Evolutionary conservation across 2,797 vertebrate species (phyloP).

Genomic region (Stomatorhinus walkeri): DNA sequence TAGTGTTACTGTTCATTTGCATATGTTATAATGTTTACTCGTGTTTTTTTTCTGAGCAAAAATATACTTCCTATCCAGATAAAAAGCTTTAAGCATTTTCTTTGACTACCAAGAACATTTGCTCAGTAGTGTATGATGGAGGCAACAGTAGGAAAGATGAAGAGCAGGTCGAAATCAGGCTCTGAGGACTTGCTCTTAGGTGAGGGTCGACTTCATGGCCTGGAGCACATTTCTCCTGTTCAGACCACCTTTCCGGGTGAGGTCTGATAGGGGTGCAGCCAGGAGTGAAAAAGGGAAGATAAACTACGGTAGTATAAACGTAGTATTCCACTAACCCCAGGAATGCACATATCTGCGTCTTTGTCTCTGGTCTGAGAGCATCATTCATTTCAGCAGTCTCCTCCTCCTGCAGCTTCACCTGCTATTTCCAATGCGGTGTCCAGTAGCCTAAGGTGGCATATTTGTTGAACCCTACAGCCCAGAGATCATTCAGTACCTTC

Average conservation of each 20-base stretch:
- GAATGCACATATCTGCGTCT: neutral
- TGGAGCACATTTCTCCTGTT: neutral
- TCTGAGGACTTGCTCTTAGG: neutral
- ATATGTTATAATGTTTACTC: neutral
- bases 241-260: neutral
- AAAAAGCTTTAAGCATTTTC: neutral
- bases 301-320: neutral
- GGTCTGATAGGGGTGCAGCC: neutral
- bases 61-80: neutral
- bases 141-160: neutral
- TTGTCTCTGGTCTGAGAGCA: neutral
- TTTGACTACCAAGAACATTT: neutral
- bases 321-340: neutral
- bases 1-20: neutral
- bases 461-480: neutral
- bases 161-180: neutral
- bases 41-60: neutral
- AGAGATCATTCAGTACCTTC: neutral
- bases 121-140: neutral
- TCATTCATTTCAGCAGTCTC: neutral
- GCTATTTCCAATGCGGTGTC: neutral
- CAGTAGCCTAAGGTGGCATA: neutral
- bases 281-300: neutral
- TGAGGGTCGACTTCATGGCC: neutral
- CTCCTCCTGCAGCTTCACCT: neutral